Percentiles rank a stretch among this genome's conserved stretches.
phyloP scores from a whole-genome alignment of 2,888 invertebrate species.

The Sipha maydis region DNA sequence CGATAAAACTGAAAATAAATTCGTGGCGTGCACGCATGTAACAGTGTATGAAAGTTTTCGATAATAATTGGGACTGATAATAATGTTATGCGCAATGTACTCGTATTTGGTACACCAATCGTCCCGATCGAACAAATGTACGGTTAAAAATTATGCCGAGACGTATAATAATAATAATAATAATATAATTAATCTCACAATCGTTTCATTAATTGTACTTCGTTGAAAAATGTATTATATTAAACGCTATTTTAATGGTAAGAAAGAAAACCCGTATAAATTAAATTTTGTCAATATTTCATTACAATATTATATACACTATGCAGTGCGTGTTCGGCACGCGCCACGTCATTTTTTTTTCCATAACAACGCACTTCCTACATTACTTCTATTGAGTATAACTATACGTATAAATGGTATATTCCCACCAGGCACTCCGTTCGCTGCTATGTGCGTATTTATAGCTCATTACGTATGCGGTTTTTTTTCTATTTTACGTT shows the following conservation, averaged over 20 bases:
- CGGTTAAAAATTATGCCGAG: not conserved
- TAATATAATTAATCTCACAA: slow-evolving; percentile 10
- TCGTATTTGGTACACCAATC: too few species aligned
- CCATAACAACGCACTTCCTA: slow-evolving; percentile 23
- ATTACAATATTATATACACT: slow-evolving; percentile 26
- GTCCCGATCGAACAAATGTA: not conserved
- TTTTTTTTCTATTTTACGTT: slow-evolving; percentile 2
- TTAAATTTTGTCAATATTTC: slow-evolving; percentile 48
- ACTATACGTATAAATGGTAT: not conserved
- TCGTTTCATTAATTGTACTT: not conserved
- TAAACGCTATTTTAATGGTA: not conserved
- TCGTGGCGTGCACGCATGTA: too few species aligned
- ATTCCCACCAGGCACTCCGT: not conserved
- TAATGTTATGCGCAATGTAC: too few species aligned
- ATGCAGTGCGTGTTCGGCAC: slow-evolving; percentile 50
- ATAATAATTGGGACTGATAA: too few species aligned
- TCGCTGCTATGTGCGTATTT: not conserved
- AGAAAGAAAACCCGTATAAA: not conserved
- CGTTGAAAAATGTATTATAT: not conserved
- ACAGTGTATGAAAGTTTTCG: too few species aligned
- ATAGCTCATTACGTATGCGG: slow-evolving; percentile 41
- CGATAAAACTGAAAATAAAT: too few species aligned
- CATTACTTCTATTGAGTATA: not conserved
- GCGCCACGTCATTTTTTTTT: slow-evolving; percentile 53
- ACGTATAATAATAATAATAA: not conserved